A percentile compares a stretch with the other conserved stretches of the same genome.
These are phyloP conservation scores for Trematomus bernacchii DNA, from an alignment of 2,797 vertebrate species.

Conservation along the genomic window DNA sequence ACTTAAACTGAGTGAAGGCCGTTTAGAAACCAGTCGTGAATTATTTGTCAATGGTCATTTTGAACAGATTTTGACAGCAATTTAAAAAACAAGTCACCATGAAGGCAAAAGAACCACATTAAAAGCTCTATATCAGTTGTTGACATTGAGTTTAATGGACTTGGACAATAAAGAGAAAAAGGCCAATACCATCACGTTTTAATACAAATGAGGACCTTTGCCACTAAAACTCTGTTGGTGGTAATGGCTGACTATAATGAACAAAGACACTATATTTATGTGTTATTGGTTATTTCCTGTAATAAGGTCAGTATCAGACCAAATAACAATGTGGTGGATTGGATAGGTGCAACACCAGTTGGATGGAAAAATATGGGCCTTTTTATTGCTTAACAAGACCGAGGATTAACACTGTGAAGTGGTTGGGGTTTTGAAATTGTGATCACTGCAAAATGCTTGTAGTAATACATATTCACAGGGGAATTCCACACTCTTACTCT, in stretches of 20 bases:
- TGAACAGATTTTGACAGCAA: not conserved
- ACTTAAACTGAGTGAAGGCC: not conserved
- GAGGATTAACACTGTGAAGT: not conserved
- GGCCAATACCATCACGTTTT: not conserved
- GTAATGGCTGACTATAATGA: not conserved
- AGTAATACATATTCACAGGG: not conserved
- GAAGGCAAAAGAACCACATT: not conserved
- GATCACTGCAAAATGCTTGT: conserved; percentile 6
- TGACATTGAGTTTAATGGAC: not conserved
- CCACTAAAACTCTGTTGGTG: not conserved
- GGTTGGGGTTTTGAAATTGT: not conserved
- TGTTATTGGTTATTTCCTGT: not conserved
- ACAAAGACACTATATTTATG: not conserved
- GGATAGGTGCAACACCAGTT: not conserved
- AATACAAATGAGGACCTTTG: not conserved
- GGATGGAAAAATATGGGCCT: not conserved
- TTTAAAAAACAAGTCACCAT: not conserved
- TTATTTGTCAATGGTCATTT: too few species aligned
- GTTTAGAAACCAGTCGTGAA: not conserved
- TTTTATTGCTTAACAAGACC: not conserved
- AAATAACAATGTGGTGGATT: not conserved
- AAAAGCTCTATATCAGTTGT: not conserved
- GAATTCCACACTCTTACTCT: not conserved
- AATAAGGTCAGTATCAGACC: not conserved
- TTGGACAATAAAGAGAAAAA: not conserved